These are phyloP conservation scores for Subanguina moxae DNA, from an alignment of 1,140 invertebrate genomes.

Conservation along the genomic window DNA sequence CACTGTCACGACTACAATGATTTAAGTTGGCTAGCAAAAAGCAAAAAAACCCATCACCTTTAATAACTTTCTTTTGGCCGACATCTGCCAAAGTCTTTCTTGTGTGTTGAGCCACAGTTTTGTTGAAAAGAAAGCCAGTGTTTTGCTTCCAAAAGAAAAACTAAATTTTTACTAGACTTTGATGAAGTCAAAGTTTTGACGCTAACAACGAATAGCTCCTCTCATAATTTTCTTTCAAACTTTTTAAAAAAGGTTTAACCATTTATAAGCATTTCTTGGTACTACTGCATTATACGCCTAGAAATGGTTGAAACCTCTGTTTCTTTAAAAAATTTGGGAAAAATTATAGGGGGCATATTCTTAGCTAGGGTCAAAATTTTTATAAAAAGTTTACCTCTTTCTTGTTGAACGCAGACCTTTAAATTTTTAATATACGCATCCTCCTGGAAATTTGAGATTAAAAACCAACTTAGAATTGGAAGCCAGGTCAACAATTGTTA, in stretches of 20 bases:
- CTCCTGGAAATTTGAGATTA: too few species aligned
- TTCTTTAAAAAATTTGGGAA: too few species aligned
- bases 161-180: constrained; percentile 22
- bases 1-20: constrained; percentile 41
- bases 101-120: constrained; percentile 53
- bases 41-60: constrained; percentile 3
- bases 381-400: constrained; percentile 47
- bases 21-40: background rate
- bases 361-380: background rate
- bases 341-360: too few species aligned
- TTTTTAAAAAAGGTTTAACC: too few species aligned
- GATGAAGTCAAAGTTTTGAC: background rate
- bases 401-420: constrained; percentile 52
- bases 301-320: too few species aligned
- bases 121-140: constrained; percentile 52
- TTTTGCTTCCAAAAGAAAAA: constrained; percentile 52
- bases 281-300: too few species aligned
- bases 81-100: constrained; percentile 38
- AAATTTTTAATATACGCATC: too few species aligned
- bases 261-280: too few species aligned
- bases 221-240: background rate
- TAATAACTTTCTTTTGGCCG: constrained; percentile 43
- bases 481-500: constrained; percentile 55
- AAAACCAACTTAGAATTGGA: constrained; percentile 48
- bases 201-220: too few species aligned